Evolutionary conservation across 2,797 vertebrate genomes (phyloP).

Genomic region (Typhlichthys eigenmanni): DNA sequence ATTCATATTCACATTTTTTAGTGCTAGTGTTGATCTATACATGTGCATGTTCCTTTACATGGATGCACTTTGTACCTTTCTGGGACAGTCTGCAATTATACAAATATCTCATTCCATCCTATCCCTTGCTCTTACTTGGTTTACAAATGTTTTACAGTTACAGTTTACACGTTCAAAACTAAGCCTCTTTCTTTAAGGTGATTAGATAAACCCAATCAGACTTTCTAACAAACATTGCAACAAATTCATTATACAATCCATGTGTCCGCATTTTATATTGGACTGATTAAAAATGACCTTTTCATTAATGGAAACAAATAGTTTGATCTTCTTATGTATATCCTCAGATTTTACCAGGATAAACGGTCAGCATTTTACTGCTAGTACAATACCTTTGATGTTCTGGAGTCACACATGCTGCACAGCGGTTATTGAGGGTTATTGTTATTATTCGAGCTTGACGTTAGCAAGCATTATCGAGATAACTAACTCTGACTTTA

Average conservation of each 20-base stretch:
- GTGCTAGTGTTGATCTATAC: too few species aligned
- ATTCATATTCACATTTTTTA: too few species aligned
- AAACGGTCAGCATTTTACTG: conserved; percentile 42
- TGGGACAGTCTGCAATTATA: too few species aligned
- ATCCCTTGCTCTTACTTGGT: neutral
- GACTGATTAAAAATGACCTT: conserved; percentile 20
- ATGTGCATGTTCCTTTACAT: too few species aligned
- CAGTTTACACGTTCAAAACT: neutral
- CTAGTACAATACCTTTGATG: conserved; percentile 37
- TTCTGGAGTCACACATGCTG: conserved; percentile 22
- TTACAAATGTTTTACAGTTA: neutral
- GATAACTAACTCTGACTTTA: too few species aligned
- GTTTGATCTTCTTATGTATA: conserved; percentile 38
- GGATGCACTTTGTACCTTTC: too few species aligned
- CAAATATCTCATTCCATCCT: neutral
- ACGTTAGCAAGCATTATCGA: neutral
- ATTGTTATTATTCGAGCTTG: too few species aligned
- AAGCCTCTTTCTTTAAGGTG: conserved; percentile 10
- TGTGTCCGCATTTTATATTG: conserved; percentile 32
- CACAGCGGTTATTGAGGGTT: too few species aligned
- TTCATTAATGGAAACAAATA: conserved; percentile 26
- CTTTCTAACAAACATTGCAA: conserved; percentile 15
- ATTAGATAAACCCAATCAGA: conserved; percentile 13
- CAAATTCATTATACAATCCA: too few species aligned
- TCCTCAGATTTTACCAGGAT: conserved; percentile 60